Percentiles rank a stretch among this genome's conserved stretches.
Conservation (phyloP, 2,888 invertebrate genomes). For the Dryocosmus kuriphilus region DNA sequence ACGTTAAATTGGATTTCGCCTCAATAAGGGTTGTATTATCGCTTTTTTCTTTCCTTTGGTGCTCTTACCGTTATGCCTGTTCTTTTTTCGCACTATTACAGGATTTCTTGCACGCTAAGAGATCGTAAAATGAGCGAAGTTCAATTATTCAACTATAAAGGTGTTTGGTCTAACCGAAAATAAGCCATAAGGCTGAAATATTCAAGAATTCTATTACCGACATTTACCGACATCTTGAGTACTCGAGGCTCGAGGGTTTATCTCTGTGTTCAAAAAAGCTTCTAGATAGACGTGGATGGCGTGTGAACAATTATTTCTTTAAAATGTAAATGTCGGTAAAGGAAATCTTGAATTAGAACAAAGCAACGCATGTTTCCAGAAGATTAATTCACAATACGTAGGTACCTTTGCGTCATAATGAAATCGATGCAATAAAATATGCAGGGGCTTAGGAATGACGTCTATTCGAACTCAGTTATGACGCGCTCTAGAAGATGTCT, state of each 20-base stretch:
- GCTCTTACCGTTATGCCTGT: slow-evolving; percentile 39
- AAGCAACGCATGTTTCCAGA: neutral
- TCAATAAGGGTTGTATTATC: slow-evolving; percentile 57
- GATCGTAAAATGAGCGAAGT: neutral
- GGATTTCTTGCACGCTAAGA: slow-evolving; percentile 21
- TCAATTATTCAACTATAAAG: neutral
- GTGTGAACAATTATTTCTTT: no score
- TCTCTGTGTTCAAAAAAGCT: no score
- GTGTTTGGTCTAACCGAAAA: neutral
- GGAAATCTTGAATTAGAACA: no score
- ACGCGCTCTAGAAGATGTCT: slow-evolving; percentile 41
- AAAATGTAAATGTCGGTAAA: no score
- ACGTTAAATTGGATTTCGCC: slow-evolving; percentile 65
- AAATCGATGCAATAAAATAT: slow-evolving; percentile 71
- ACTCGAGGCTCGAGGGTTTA: no score
- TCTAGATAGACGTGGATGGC: no score
- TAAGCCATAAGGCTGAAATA: no score
- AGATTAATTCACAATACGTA: neutral
- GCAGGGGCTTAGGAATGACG: slow-evolving; percentile 66
- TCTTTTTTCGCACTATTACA: neutral
- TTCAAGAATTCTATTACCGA: no score
- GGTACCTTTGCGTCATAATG: slow-evolving; percentile 60
- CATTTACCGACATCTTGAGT: no score
- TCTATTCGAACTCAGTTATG: slow-evolving; percentile 63
- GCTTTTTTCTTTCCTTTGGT: slow-evolving; percentile 47